These are phyloP conservation scores for Archegozetes longisetosus DNA, from an alignment of 1,140 invertebrate genomes.

Conservation along the genomic window DNA sequence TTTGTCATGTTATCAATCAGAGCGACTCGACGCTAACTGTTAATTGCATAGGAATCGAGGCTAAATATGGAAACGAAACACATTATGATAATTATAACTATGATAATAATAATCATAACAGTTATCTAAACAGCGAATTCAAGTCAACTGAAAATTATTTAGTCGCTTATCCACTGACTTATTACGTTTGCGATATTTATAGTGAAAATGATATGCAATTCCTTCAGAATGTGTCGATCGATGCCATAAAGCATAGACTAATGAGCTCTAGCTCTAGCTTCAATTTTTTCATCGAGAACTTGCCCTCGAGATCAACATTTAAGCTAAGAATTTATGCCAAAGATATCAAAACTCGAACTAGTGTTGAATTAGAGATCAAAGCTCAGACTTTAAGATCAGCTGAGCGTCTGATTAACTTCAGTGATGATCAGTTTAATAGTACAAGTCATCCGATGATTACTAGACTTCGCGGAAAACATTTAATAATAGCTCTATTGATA, in stretches of 20 bases:
- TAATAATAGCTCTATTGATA: conserved; percentile 2
- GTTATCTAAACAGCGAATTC: too few species aligned
- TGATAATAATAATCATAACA: too few species aligned
- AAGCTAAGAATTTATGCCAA: conserved; percentile 2
- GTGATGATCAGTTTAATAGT: too few species aligned
- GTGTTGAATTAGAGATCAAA: neutral
- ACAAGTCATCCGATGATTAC: too few species aligned
- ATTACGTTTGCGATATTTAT: conserved; percentile 11
- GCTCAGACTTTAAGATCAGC: conserved; percentile 3
- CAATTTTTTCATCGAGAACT: neutral
- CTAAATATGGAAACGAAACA: too few species aligned
- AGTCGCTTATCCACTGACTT: conserved; percentile 8
- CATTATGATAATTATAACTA: too few species aligned
- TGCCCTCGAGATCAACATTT: conserved; percentile 2
- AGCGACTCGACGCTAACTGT: conserved; percentile 13
- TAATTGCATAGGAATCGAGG: too few species aligned
- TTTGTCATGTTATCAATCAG: conserved; percentile 14
- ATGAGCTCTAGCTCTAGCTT: too few species aligned
- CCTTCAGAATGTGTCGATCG: too few species aligned
- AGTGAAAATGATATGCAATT: too few species aligned
- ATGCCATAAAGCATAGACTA: too few species aligned
- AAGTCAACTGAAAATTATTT: too few species aligned
- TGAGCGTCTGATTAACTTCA: conserved; percentile 5
- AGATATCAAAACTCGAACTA: neutral
- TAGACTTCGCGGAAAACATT: conserved; percentile 3